Conservation (phyloP, 2,797 vertebrate genomes). For the Microhierax caerulescens region DNA sequence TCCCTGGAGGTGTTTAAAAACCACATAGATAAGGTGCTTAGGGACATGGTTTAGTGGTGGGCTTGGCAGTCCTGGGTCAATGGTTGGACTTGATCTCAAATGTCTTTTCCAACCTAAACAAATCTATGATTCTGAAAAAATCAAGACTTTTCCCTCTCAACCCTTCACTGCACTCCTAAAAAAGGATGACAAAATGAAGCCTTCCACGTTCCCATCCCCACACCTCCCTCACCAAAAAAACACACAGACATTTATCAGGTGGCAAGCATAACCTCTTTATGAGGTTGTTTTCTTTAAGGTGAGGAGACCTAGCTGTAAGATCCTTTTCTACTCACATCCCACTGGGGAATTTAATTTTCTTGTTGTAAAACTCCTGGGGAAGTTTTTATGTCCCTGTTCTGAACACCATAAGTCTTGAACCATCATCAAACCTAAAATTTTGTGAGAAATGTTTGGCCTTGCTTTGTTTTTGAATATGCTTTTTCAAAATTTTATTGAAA, state of each 20-base stretch:
- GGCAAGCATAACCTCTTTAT: background rate
- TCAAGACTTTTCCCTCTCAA: background rate
- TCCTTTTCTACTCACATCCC: background rate
- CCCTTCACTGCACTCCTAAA: background rate
- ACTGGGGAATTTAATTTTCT: background rate
- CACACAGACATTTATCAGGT: background rate
- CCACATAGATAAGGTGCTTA: too few species aligned
- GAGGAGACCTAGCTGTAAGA: background rate
- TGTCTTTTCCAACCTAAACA: too few species aligned
- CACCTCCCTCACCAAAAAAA: background rate
- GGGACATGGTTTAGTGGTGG: too few species aligned
- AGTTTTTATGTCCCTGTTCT: background rate
- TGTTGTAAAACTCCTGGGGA: background rate
- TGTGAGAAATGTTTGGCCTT: background rate
- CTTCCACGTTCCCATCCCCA: accelerated
- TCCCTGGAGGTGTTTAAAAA: too few species aligned
- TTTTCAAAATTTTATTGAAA: background rate
- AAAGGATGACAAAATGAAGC: background rate
- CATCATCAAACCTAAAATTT: background rate
- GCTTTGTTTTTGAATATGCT: background rate
- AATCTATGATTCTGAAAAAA: background rate
- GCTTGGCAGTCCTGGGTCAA: too few species aligned
- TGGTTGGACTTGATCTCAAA: too few species aligned
- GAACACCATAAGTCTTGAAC: background rate
- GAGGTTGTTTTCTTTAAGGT: background rate